Evolutionary conservation across 2,113 vertebrate species (phyloP), one percentile per base, ranked within the genome.

Genomic region (Centropristis striata): DNA sequence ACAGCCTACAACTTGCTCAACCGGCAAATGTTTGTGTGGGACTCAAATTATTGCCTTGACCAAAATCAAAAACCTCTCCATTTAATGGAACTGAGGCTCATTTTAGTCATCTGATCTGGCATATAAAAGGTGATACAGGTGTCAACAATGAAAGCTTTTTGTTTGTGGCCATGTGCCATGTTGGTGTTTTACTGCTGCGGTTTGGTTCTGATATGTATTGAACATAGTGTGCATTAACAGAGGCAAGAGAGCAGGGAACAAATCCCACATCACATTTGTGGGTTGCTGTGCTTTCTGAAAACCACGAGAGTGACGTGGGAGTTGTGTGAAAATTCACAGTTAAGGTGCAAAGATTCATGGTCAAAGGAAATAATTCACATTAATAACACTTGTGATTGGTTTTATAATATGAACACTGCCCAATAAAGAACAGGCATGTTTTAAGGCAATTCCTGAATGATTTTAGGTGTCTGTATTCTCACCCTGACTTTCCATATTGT

Each of bases 311-410:
- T 66, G 68, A 37, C 73, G 87, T 91, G 82, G 83, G 89, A 80
- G 87, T 71, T 15, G 76, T 89, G 89, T 87, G 83, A 90, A 88
- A 86, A 81, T 86, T 91, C 80, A 85, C 74, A 89, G 75, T 70
- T 80, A 49, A 75, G 78, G 58, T 85, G 84, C 63, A 84, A 88
- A 82, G 55, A 85, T 32, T 71, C 12, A 66, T 67, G 7, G 14
- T 71, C 67, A 44, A 75, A 75, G 54, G 64, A 81, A 82, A 78
- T 12, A 75, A 67, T 71, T 75, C 18, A 12, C 23, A 61, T 75
- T 39, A 59, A 60, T 65, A 39, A 61, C 53, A 58, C 50, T 59
- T 42, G 13, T 27, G 11, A 75, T 55, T 72, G 13, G 71, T 72
- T 76, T 84, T 53, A 46, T 71, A 42, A 66, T 8, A 20, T 57